phyloP scores from a whole-genome alignment of 2,888 invertebrate genomes.

The Oeneis ivallda region DNA sequence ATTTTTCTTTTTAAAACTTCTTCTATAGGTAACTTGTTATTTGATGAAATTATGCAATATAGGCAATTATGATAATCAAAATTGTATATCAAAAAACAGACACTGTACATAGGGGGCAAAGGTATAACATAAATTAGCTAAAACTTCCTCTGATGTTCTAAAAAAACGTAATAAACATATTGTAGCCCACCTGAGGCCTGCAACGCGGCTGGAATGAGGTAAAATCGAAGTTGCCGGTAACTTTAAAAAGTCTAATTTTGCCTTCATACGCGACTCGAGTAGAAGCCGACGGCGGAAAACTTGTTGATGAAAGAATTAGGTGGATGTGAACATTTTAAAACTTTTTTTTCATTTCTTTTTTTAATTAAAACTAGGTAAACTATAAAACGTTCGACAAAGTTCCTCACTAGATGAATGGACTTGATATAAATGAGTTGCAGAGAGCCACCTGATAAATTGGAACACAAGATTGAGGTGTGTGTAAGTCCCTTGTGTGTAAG shows the following conservation, averaged over 20 bases:
- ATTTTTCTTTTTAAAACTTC: too few relatives aligned
- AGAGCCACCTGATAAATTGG: too few relatives aligned
- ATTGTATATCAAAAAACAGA: background rate
- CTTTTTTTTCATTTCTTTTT: background rate
- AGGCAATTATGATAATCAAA: background rate
- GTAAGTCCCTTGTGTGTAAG: too few relatives aligned
- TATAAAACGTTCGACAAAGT: too few relatives aligned
- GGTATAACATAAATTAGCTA: conserved; percentile 30
- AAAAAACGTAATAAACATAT: conserved; percentile 58
- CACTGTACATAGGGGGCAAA: background rate
- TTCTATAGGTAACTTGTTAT: too few relatives aligned
- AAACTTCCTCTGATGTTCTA: conserved; percentile 41
- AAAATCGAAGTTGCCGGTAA: conserved; percentile 72
- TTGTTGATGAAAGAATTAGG: conserved; percentile 38
- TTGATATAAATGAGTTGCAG: too few relatives aligned
- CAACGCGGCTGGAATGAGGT: conserved; percentile 64
- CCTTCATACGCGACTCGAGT: conserved; percentile 76
- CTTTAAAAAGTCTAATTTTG: conserved; percentile 80
- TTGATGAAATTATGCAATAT: too few relatives aligned
- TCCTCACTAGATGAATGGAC: too few relatives aligned
- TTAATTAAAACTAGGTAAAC: background rate
- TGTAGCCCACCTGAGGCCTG: conserved; percentile 60
- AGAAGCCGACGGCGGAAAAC: conserved; percentile 51
- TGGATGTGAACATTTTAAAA: conserved; percentile 42
- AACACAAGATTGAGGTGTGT: too few relatives aligned